Evolutionary conservation across 2,113 vertebrate genomes (phyloP).

Genomic region (Tyrannus savana): DNA sequence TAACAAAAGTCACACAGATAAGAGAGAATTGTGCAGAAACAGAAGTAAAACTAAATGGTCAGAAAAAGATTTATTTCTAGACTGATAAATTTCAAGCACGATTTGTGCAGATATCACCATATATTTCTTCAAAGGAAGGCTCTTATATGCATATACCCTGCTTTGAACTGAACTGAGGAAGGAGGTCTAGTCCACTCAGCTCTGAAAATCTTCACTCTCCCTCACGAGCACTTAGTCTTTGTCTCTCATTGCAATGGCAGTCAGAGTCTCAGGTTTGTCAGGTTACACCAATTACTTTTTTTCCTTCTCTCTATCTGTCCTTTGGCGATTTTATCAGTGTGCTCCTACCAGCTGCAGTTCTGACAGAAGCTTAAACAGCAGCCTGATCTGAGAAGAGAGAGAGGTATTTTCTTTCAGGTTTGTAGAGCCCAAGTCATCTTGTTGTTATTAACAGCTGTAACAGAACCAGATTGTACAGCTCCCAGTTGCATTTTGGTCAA

Average conservation of each 20-base stretch:
- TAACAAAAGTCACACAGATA: not conserved
- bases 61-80: not conserved
- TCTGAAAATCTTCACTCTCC: not conserved
- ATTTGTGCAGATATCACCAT: not conserved
- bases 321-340: conserved; percentile 9
- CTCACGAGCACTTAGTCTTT: not conserved
- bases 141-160: not conserved
- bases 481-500: not conserved
- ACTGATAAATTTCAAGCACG: not conserved
- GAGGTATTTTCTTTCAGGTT: not conserved
- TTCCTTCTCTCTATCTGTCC: not conserved
- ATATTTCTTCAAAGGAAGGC: not conserved
- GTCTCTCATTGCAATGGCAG: not conserved
- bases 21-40: not conserved
- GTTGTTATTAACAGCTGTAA: not conserved
- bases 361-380: not conserved
- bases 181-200: not conserved
- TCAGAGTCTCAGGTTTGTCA: not conserved
- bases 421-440: not conserved
- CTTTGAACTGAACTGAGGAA: not conserved
- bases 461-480: not conserved
- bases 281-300: not conserved
- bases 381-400: not conserved
- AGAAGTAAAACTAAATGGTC: not conserved
- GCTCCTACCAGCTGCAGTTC: not conserved